Conservation (phyloP, 2,888 invertebrate genomes). For the Drosophila eohydei region DNA sequence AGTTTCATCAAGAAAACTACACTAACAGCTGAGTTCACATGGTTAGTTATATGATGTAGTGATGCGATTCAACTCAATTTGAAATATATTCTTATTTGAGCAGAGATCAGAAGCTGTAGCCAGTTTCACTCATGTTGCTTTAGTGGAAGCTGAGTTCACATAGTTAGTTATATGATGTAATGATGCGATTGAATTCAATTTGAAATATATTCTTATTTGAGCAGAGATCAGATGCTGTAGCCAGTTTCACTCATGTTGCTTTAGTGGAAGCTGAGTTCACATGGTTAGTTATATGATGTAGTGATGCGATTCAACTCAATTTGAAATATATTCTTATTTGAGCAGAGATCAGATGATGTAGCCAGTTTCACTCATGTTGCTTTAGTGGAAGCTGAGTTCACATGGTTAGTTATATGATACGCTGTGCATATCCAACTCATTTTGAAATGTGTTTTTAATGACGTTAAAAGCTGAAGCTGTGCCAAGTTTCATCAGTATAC, state of each 20-base stretch:
- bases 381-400: not conserved
- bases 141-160: not conserved
- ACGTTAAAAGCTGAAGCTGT: not conserved
- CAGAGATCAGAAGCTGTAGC: not conserved
- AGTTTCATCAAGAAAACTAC: not conserved
- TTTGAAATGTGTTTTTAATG: not conserved
- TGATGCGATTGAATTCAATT: not conserved
- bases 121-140: not conserved
- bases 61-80: not conserved
- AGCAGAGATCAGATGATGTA: not conserved
- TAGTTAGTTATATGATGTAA: not conserved
- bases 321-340: not conserved
- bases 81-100: not conserved
- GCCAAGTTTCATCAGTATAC: not conserved
- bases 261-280: not conserved
- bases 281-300: not conserved
- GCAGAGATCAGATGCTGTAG: not conserved
- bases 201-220: not conserved
- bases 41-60: not conserved
- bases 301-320: not conserved
- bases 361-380: not conserved
- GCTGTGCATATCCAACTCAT: too few species aligned
- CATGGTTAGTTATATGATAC: not conserved
- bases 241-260: not conserved
- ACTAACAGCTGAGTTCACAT: not conserved